These are phyloP conservation scores for Cheirogaleus major DNA, from an alignment of 2,797 vertebrate genomes.

Conservation along the genomic window DNA sequence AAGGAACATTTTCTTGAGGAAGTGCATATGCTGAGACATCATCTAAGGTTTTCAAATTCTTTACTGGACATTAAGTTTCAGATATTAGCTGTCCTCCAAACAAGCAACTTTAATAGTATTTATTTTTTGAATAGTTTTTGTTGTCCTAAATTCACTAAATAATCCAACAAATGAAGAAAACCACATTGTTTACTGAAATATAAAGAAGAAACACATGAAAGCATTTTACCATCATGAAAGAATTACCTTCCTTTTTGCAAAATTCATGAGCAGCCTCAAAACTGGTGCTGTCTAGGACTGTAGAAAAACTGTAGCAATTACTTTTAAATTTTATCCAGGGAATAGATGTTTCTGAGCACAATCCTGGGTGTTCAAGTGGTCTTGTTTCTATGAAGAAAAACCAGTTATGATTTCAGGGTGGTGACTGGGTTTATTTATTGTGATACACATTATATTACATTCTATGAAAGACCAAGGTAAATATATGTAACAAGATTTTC, in stretches of 20 bases:
- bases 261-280: slow-evolving; percentile 92
- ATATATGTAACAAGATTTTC: slow-evolving; percentile 59
- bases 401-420: slow-evolving; percentile 75
- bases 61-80: not conserved
- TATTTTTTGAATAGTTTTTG: slow-evolving; percentile 9
- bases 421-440: slow-evolving; percentile 45
- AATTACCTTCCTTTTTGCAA: slow-evolving; percentile 93
- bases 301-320: slow-evolving; percentile 95
- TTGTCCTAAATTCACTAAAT: slow-evolving; percentile 55
- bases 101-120: slow-evolving; percentile 29
- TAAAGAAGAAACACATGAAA: slow-evolving; percentile 52
- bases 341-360: slow-evolving; percentile 88
- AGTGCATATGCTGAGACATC: not conserved
- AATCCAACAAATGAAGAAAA: slow-evolving; percentile 47
- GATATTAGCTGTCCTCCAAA: not conserved
- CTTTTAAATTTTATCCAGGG: slow-evolving; percentile 93
- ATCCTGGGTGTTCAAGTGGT: slow-evolving; percentile 82
- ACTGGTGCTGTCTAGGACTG: slow-evolving; percentile 88
- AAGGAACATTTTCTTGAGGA: not conserved
- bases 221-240: slow-evolving; percentile 46
- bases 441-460: slow-evolving; percentile 46
- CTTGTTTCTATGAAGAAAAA: slow-evolving; percentile 88
- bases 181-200: slow-evolving; percentile 36
- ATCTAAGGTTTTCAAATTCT: slow-evolving; percentile 38
- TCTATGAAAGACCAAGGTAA: slow-evolving; percentile 31